Evolutionary conservation across 2,113 vertebrate genomes (phyloP).

Genomic region (Athene noctua): DNA sequence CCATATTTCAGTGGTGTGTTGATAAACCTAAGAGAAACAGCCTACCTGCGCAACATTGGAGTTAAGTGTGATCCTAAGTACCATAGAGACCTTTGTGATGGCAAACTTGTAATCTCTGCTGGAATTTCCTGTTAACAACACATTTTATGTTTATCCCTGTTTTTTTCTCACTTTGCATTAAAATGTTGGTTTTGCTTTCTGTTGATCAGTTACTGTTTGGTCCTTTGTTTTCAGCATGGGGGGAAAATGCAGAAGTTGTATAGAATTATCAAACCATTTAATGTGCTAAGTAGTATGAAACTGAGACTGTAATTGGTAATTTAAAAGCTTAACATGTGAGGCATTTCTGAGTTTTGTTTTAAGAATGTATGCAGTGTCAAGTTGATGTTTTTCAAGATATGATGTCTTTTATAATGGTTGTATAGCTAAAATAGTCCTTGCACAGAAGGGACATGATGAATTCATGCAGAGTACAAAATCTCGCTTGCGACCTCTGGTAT

Average conservation of each 20-base stretch:
- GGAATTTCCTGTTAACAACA: background rate
- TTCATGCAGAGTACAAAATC: background rate
- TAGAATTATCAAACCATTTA: background rate
- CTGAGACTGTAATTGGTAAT: background rate
- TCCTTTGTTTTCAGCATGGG: background rate
- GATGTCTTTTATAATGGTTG: background rate
- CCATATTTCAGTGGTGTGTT: background rate
- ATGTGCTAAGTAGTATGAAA: background rate
- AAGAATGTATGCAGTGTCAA: background rate
- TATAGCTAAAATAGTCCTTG: background rate
- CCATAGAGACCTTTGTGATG: background rate
- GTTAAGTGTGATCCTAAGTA: background rate
- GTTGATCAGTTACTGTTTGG: background rate
- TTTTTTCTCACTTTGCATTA: background rate
- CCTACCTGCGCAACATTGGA: fast-evolving
- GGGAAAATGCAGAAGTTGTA: background rate
- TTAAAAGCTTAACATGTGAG: background rate
- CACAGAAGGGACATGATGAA: background rate
- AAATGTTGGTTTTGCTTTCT: background rate
- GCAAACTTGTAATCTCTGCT: background rate
- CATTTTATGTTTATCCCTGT: background rate
- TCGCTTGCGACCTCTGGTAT: background rate
- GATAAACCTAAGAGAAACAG: background rate
- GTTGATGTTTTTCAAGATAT: background rate
- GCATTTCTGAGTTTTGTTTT: background rate